Conservation (phyloP, 2,888 invertebrate genomes). For the Odontothrips loti region DNA sequence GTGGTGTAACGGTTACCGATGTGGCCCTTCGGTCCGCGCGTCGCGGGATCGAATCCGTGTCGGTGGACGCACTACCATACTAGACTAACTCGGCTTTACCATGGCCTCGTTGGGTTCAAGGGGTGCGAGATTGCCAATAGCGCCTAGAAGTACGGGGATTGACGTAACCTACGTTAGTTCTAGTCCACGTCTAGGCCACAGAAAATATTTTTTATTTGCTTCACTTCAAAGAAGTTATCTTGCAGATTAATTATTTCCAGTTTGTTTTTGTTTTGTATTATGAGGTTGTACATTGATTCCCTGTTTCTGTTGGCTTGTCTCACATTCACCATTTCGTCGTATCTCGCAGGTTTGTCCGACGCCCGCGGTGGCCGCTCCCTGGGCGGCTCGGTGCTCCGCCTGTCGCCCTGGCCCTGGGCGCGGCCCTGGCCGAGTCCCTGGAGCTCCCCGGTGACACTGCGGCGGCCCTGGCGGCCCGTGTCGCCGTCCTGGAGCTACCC, state of each 20-base stretch:
- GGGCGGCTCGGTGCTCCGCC: not conserved
- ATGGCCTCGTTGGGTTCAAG: no score
- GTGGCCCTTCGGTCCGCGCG: conserved; percentile 45
- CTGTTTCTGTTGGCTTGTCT: not conserved
- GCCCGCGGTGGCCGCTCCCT: not conserved
- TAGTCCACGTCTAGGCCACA: no score
- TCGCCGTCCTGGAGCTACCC: not conserved
- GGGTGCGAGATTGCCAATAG: no score
- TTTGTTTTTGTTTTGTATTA: not conserved
- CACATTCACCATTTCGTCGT: not conserved
- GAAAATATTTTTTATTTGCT: no score
- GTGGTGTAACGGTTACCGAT: conserved; percentile 47
- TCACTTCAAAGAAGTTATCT: no score
- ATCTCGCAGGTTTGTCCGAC: not conserved
- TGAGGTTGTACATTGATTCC: not conserved
- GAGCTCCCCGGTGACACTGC: not conserved
- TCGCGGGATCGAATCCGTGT: conserved; percentile 45
- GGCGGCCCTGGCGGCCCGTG: not conserved
- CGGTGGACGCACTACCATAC: conserved; percentile 39
- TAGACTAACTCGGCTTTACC: no score
- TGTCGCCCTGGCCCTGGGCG: not conserved
- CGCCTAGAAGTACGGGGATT: no score
- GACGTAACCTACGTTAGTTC: no score
- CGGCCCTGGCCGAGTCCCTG: not conserved
- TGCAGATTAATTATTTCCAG: not conserved